Percentiles rank a stretch among this genome's conserved stretches.
Conservation (phyloP, 1,140 invertebrate genomes). For the Camponotus vicinus region DNA sequence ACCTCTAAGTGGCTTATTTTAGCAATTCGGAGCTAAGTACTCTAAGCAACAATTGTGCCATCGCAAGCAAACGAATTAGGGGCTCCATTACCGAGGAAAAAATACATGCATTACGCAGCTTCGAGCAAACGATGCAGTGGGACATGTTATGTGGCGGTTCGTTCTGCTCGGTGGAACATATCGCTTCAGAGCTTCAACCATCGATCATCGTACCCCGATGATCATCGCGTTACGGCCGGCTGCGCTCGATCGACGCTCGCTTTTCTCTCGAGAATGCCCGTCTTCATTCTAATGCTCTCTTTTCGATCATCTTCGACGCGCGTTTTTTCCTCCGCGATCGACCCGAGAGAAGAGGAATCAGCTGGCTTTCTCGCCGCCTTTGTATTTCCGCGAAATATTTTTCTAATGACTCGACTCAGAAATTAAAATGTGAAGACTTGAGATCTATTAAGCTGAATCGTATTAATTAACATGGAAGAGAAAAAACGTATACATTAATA, state of each 20-base stretch:
- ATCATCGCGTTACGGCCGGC: slow-evolving; percentile 74
- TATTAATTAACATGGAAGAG: not conserved
- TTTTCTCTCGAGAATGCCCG: slow-evolving; percentile 75
- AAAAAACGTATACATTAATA: not conserved
- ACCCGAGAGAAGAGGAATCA: slow-evolving; percentile 10
- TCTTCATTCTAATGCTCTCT: slow-evolving; percentile 21
- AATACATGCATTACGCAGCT: slow-evolving; percentile 20
- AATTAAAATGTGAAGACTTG: slow-evolving; percentile 1
- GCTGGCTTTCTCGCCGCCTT: slow-evolving; percentile 43
- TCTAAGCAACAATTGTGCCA: not conserved
- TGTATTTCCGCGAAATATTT: slow-evolving; percentile 20
- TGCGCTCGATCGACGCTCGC: slow-evolving; percentile 75
- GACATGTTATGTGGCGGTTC: slow-evolving; percentile 8
- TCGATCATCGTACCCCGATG: slow-evolving; percentile 55
- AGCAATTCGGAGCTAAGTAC: not conserved
- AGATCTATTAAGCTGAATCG: not conserved
- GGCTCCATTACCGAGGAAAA: slow-evolving; percentile 18
- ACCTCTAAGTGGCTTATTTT: not conserved
- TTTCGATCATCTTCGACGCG: slow-evolving; percentile 26
- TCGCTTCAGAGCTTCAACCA: not conserved
- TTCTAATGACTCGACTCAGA: not conserved
- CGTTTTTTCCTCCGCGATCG: not conserved
- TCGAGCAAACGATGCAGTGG: slow-evolving; percentile 6
- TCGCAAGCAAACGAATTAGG: not conserved
- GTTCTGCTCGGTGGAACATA: slow-evolving; percentile 36